phyloP scores from a whole-genome alignment of 2,888 invertebrate species.

The Agrochola litura region DNA sequence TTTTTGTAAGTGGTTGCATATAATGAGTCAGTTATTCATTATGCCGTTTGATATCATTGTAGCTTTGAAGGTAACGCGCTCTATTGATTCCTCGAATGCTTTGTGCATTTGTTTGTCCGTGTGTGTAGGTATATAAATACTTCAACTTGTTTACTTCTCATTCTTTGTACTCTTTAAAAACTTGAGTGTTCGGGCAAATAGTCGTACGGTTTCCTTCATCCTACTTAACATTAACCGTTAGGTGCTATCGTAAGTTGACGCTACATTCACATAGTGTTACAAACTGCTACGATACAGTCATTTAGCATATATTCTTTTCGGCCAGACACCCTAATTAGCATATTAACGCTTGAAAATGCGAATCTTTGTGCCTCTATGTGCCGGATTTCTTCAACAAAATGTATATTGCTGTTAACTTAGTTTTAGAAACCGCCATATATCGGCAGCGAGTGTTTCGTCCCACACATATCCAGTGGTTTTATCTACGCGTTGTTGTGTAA shows the following conservation, averaged over 20 bases:
- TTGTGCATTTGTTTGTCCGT: constrained; percentile 46
- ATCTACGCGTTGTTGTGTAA: constrained; percentile 75
- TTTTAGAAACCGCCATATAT: constrained; percentile 20
- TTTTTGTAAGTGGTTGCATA: constrained; percentile 16
- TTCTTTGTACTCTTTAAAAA: constrained; percentile 32
- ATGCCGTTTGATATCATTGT: constrained; percentile 51
- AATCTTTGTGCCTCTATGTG: neutral
- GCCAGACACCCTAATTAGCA: constrained; percentile 25
- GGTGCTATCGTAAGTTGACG: constrained; percentile 7
- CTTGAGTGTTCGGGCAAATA: constrained; percentile 14
- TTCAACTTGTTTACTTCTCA: constrained; percentile 25
- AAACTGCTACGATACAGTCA: constrained; percentile 2
- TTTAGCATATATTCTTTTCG: constrained; percentile 42
- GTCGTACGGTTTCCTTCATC: constrained; percentile 6
- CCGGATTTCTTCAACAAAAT: constrained; percentile 13
- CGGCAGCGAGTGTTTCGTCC: constrained; percentile 39
- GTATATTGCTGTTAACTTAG: neutral
- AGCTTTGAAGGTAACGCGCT: constrained; percentile 52
- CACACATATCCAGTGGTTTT: constrained; percentile 62
- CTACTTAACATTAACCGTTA: constrained; percentile 40
- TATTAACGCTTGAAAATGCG: neutral
- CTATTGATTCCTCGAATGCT: constrained; percentile 45
- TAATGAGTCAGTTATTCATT: constrained; percentile 46
- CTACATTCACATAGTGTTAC: neutral
- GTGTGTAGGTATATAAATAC: constrained; percentile 14